These are phyloP conservation scores for Oscheius onirici DNA, from an alignment of 2,888 invertebrate genomes.

Conservation along the genomic window DNA sequence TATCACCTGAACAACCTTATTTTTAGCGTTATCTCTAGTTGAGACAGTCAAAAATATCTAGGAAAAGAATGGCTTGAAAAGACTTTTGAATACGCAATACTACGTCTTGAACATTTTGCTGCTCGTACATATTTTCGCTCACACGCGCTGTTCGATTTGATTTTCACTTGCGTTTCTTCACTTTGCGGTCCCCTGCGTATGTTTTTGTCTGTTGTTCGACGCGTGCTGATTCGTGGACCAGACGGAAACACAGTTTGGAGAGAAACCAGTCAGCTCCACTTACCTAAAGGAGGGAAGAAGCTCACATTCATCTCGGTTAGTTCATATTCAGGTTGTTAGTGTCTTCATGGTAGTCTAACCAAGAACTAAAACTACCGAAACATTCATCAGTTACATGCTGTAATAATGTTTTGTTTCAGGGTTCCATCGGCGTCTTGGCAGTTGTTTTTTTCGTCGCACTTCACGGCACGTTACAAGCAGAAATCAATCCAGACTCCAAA, in stretches of 20 bases:
- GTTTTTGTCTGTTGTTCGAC: constrained; percentile 22
- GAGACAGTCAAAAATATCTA: not conserved
- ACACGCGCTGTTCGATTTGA: not conserved
- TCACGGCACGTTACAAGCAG: constrained; percentile 57
- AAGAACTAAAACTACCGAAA: no score
- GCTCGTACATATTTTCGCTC: not conserved
- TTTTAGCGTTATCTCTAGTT: not conserved
- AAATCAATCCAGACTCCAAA: constrained; percentile 63
- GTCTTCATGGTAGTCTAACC: not conserved
- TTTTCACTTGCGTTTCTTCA: no score
- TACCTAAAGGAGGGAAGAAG: constrained; percentile 58
- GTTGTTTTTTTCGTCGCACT: constrained; percentile 37
- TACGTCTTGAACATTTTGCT: not conserved
- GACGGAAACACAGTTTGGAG: constrained; percentile 48
- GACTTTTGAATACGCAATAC: not conserved
- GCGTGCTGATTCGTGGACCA: constrained; percentile 41
- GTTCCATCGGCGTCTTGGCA: constrained; percentile 41
- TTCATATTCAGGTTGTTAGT: not conserved
- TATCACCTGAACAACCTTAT: not conserved
- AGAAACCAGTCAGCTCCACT: constrained; percentile 48
- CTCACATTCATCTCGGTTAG: constrained; percentile 52
- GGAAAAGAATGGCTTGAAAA: not conserved
- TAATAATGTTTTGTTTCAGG: no score
- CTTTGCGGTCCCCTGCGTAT: not conserved
- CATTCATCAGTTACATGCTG: no score